phyloP scores from a whole-genome alignment of 2,888 invertebrate species.

The Pachliopta kotzebuea region DNA sequence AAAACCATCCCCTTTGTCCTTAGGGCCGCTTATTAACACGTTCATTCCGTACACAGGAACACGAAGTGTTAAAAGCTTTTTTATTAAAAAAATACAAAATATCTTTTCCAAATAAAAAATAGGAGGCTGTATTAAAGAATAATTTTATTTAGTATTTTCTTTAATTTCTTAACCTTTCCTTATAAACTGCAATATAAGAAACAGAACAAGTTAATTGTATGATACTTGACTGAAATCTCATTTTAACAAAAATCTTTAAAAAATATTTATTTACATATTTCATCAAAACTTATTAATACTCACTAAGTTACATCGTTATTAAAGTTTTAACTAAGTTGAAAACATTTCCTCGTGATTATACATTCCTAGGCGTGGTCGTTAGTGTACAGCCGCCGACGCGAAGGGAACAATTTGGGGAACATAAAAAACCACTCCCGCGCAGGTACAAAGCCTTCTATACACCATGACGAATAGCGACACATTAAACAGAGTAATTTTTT shows the following conservation, averaged over 20 bases:
- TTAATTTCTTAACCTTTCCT: too few relatives aligned
- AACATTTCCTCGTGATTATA: conserved; percentile 37
- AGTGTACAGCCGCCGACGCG: conserved; percentile 35
- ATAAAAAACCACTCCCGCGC: conserved; percentile 49
- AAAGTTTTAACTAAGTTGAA: conserved; percentile 1
- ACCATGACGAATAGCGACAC: conserved; percentile 47
- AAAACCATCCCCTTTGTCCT: conserved; percentile 57
- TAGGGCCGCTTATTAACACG: conserved; percentile 59
- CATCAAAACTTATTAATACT: too few relatives aligned
- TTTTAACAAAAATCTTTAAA: too few relatives aligned
- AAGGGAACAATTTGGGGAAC: conserved; percentile 41
- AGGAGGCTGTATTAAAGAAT: too few relatives aligned
- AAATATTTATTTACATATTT: too few relatives aligned
- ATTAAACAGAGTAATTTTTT: conserved; percentile 30
- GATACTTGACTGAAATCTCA: too few relatives aligned
- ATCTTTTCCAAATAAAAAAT: too few relatives aligned
- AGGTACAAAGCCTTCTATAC: conserved; percentile 50
- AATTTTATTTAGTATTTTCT: too few relatives aligned
- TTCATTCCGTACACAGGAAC: conserved; percentile 36
- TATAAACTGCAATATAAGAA: too few relatives aligned
- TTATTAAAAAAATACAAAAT: neutral
- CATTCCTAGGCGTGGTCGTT: conserved; percentile 51
- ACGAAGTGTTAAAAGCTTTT: conserved; percentile 25
- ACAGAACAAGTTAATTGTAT: too few relatives aligned
- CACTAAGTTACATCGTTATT: too few relatives aligned